Evolutionary conservation across 2,888 invertebrate genomes (phyloP).

Genomic region (Leucophenga maculata): DNA sequence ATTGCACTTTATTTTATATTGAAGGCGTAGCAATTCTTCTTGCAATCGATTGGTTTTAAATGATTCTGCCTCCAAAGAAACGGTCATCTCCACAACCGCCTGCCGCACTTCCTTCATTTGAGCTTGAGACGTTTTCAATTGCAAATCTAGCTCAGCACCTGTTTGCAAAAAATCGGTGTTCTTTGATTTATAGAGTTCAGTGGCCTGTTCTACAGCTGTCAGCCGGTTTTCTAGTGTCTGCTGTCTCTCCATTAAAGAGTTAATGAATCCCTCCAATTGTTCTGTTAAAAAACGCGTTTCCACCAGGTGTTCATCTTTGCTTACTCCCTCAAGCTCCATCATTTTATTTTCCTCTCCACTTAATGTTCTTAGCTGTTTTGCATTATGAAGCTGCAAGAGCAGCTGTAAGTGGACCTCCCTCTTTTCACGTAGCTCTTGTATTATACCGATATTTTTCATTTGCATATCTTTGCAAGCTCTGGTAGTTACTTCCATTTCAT

Average conservation of each 20-base stretch:
- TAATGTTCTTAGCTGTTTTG: constrained; percentile 95
- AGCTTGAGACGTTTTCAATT: constrained; percentile 97
- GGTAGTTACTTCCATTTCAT: constrained; percentile 99
- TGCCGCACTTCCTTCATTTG: constrained; percentile 98
- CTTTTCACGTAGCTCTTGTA: constrained; percentile 95
- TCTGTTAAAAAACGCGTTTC: constrained; percentile 94
- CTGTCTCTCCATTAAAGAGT: too few species aligned
- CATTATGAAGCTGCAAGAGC: constrained; percentile 96
- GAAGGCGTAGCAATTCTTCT: constrained; percentile 93
- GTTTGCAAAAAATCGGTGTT: constrained; percentile 99
- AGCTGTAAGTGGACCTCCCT: constrained; percentile 99
- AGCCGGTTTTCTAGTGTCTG: constrained; percentile 93
- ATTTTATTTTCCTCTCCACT: constrained; percentile 95
- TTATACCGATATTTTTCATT: constrained; percentile 96
- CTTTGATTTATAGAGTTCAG: constrained; percentile 98
- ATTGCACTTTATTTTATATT: constrained; percentile 94
- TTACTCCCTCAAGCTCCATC: constrained; percentile 88
- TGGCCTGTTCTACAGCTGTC: constrained; percentile 93
- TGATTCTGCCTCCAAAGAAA: constrained; percentile 94
- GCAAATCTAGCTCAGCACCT: constrained; percentile 95
- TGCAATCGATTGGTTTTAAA: constrained; percentile 96
- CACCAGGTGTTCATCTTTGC: constrained; percentile 90
- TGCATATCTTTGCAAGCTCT: constrained; percentile 99
- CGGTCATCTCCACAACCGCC: constrained; percentile 96
- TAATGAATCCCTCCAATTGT: constrained; percentile 96